Conservation (phyloP, 1,140 invertebrate species). For the Eupeodes corollae region DNA sequence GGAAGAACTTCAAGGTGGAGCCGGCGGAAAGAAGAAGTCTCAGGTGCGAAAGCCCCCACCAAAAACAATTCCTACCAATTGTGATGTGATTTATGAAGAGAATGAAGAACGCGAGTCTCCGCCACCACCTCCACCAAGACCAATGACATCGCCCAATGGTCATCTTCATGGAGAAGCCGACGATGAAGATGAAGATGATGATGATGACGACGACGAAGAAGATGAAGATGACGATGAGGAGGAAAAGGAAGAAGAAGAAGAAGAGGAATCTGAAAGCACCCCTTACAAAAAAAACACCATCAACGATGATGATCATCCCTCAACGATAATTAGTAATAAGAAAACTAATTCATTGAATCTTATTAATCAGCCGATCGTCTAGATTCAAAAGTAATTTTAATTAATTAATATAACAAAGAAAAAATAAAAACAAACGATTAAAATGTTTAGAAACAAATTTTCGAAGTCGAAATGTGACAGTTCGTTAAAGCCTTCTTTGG, state of each 20-base stretch:
- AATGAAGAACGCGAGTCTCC: conserved; percentile 32
- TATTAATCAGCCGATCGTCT: too few relatives aligned
- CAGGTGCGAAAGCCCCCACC: conserved; percentile 27
- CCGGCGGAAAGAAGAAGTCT: neutral
- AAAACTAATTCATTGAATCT: too few relatives aligned
- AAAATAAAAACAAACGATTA: too few relatives aligned
- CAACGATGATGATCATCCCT: conserved; percentile 24
- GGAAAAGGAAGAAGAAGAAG: conserved; percentile 5
- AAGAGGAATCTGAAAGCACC: conserved; percentile 10
- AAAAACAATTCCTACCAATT: conserved; percentile 32
- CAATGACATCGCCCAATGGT: conserved; percentile 1
- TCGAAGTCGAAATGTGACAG: too few relatives aligned
- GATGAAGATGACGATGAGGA: conserved; percentile 5
- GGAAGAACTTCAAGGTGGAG: conserved; percentile 18
- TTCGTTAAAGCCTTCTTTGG: too few relatives aligned
- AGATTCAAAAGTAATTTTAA: too few relatives aligned
- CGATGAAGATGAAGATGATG: neutral
- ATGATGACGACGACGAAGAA: conserved; percentile 1
- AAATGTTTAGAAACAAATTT: too few relatives aligned
- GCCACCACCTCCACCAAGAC: conserved; percentile 13
- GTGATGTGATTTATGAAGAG: conserved; percentile 37
- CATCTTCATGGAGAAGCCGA: neutral
- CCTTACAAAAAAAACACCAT: conserved; percentile 20
- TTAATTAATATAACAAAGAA: too few relatives aligned
- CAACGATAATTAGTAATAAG: too few relatives aligned